Percentiles rank a stretch among this genome's conserved stretches.
Evolutionary conservation across 2,113 vertebrate genomes (phyloP).

Genomic region (Dermatemys mawii): DNA sequence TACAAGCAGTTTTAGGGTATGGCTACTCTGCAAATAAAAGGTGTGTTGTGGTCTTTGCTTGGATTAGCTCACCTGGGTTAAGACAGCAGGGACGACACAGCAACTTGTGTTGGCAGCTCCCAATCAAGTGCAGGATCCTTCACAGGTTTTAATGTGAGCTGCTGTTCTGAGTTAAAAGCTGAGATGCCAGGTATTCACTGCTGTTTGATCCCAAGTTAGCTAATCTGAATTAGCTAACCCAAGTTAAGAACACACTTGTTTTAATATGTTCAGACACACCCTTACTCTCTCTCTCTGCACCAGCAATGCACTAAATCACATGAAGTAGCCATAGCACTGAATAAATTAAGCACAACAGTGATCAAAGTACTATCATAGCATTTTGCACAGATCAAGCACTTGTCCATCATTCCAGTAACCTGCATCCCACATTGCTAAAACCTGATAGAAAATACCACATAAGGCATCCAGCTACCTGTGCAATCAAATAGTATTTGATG

Average conservation of each 20-base stretch:
- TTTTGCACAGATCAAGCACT: not conserved
- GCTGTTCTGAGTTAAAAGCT: too few species aligned
- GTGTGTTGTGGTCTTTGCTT: not conserved
- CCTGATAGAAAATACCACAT: not conserved
- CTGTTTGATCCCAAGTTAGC: not conserved
- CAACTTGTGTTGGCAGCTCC: not conserved
- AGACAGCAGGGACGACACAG: not conserved
- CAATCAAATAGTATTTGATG: not conserved
- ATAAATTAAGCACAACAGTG: not conserved
- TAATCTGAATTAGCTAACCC: not conserved
- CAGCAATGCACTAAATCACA: not conserved
- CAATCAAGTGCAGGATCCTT: not conserved
- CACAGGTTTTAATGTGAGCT: not conserved
- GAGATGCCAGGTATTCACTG: not conserved
- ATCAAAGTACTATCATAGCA: not conserved
- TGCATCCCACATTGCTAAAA: not conserved
- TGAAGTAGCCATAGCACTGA: not conserved
- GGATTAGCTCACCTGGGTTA: not conserved
- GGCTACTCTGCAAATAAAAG: not conserved
- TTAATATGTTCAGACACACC: not conserved
- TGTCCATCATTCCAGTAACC: not conserved
- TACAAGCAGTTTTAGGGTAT: not conserved
- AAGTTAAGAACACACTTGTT: not conserved
- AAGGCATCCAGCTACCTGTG: not conserved
- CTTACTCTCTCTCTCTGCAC: not conserved